A percentile compares a stretch with the other conserved stretches of the same genome.
Evolutionary conservation across 2,797 vertebrate genomes (phyloP).

Genomic region (Girardinus metallicus): DNA sequence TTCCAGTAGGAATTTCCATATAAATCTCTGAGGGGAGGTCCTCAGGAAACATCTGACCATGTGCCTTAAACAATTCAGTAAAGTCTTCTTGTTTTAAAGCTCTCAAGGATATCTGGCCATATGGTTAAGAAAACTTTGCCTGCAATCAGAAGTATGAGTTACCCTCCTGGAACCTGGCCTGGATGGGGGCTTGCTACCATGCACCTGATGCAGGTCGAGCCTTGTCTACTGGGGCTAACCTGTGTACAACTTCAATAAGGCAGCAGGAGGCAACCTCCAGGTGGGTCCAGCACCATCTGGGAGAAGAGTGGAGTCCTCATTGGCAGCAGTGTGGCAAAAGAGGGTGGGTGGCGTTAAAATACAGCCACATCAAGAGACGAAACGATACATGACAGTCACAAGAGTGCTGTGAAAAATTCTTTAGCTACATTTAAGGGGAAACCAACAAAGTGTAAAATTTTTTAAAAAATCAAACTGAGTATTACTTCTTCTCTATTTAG

Average conservation of each 20-base stretch:
- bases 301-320: not conserved
- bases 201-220: not conserved
- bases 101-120: not conserved
- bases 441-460: not conserved
- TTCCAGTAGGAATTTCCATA: not conserved
- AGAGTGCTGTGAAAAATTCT: not conserved
- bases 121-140: not conserved
- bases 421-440: not conserved
- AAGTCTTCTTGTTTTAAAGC: not conserved
- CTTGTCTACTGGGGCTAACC: not conserved
- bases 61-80: not conserved
- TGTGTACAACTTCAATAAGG: not conserved
- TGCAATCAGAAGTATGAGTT: not conserved
- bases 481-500: not conserved
- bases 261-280: not conserved
- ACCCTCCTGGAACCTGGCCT: not conserved
- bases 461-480: not conserved
- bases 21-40: not conserved
- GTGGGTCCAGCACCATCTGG: not conserved
- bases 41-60: not conserved
- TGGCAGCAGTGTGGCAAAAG: not conserved
- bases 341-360: not conserved
- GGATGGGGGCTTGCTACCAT: not conserved
- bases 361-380: not conserved
- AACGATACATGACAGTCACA: not conserved